Conservation (phyloP, 1,140 invertebrate species). For the Mya arenaria region DNA sequence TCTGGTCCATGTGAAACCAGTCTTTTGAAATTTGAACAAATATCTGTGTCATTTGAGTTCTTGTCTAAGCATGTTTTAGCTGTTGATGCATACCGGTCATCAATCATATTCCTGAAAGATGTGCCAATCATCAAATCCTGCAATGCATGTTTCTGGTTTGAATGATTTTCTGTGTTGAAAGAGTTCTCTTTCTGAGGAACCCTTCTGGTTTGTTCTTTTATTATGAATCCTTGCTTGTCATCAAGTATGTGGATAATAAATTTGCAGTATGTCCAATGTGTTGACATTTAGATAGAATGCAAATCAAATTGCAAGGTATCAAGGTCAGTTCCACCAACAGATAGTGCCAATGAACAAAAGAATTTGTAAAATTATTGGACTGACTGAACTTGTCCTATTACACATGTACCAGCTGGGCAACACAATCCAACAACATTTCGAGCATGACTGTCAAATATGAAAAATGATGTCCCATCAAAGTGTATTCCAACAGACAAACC, state of each 20-base stretch:
- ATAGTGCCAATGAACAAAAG: background rate
- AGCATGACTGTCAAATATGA: constrained; percentile 8
- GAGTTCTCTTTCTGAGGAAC: background rate
- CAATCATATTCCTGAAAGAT: background rate
- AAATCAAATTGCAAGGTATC: constrained; percentile 2
- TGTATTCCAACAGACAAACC: background rate
- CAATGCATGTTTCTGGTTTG: background rate
- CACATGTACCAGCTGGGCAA: background rate
- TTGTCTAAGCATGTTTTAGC: too few relatives aligned
- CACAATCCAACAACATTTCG: background rate
- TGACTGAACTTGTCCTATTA: background rate
- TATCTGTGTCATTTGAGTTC: background rate
- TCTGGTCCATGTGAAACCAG: constrained; percentile 4
- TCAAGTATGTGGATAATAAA: background rate
- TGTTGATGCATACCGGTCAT: background rate
- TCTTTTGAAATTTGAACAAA: background rate
- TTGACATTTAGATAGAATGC: background rate
- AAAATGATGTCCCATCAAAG: background rate
- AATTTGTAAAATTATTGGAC: background rate
- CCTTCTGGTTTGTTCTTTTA: background rate
- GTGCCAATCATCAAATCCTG: background rate
- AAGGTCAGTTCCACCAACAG: background rate
- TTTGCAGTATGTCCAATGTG: background rate
- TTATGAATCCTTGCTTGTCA: background rate
- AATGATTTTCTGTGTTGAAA: too few relatives aligned